These are phyloP conservation scores for Microctenopoma steveboyesi DNA, from an alignment of 2,797 vertebrate genomes.

Conservation along the genomic window DNA sequence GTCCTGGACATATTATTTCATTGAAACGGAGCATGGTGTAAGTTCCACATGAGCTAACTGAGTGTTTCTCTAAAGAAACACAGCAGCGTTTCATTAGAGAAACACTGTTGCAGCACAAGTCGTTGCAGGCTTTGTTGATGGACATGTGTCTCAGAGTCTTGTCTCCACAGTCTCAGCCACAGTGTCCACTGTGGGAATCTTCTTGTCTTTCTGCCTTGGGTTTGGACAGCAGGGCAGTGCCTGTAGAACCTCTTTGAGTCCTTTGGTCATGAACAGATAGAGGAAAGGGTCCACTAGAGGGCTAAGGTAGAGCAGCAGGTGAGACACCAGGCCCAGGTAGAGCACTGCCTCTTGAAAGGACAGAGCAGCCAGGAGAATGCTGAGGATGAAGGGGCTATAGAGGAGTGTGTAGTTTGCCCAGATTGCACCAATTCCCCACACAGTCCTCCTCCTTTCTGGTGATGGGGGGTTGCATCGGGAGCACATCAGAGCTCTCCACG, in stretches of 20 bases:
- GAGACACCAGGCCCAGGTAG: slow-evolving; percentile 65
- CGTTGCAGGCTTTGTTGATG: background rate
- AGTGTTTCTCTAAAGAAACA: background rate
- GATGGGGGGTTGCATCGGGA: slow-evolving; percentile 31
- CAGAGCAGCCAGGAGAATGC: slow-evolving; percentile 68
- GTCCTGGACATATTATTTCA: no score
- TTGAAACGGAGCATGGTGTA: no score
- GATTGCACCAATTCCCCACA: slow-evolving; percentile 61
- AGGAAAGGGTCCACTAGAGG: slow-evolving; percentile 80
- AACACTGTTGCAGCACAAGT: background rate
- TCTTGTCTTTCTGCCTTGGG: background rate
- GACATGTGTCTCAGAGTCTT: slow-evolving; percentile 50
- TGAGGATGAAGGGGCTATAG: slow-evolving; percentile 74
- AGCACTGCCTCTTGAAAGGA: slow-evolving; percentile 24
- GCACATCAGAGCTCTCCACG: slow-evolving; percentile 68
- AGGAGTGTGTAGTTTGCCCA: slow-evolving; percentile 75
- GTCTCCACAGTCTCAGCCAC: slow-evolving; percentile 71
- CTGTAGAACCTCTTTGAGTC: slow-evolving; percentile 64
- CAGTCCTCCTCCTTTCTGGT: slow-evolving; percentile 59
- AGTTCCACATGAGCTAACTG: background rate
- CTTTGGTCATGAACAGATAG: slow-evolving; percentile 73
- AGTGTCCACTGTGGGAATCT: slow-evolving; percentile 49
- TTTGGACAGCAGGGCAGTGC: slow-evolving; percentile 64
- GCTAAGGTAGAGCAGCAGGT: slow-evolving; percentile 75
- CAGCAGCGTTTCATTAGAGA: background rate